Evolutionary conservation across 2,888 invertebrate species (phyloP).

Genomic region (Mimumesa dahlbomi): DNA sequence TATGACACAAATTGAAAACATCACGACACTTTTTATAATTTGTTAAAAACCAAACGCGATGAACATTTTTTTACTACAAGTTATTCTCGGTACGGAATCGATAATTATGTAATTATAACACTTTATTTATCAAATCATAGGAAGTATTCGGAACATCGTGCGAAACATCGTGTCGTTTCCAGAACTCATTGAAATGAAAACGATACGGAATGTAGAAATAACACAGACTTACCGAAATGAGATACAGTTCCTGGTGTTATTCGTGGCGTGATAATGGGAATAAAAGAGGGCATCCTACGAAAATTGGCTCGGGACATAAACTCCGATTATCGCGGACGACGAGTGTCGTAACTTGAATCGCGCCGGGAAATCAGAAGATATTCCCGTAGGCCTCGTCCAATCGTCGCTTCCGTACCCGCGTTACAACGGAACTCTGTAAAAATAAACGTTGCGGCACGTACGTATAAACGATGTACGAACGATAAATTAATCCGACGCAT

Average conservation of each 20-base stretch:
- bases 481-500: slow-evolving; percentile 66
- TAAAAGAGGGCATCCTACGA: slow-evolving; percentile 39
- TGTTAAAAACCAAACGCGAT: too few relatives aligned
- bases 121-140: too few relatives aligned
- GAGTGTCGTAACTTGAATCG: slow-evolving; percentile 37
- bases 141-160: too few relatives aligned
- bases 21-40: too few relatives aligned
- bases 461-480: slow-evolving; percentile 54
- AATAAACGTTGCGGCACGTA: slow-evolving; percentile 53
- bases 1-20: too few relatives aligned
- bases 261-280: slow-evolving; percentile 43
- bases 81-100: too few relatives aligned
- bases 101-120: too few relatives aligned
- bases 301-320: slow-evolving; percentile 50
- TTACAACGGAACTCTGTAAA: slow-evolving; percentile 46
- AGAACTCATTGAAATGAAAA: background rate
- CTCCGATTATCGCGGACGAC: slow-evolving; percentile 48
- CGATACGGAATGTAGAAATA: slow-evolving; percentile 2
- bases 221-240: slow-evolving; percentile 21
- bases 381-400: slow-evolving; percentile 62
- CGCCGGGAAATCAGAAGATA: slow-evolving; percentile 60
- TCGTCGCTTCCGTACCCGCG: slow-evolving; percentile 29
- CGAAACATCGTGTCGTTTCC: background rate
- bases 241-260: slow-evolving; percentile 31
- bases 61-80: too few relatives aligned